Evolutionary conservation across 2,888 invertebrate genomes (phyloP).

Genomic region (Calameuta idolon): DNA sequence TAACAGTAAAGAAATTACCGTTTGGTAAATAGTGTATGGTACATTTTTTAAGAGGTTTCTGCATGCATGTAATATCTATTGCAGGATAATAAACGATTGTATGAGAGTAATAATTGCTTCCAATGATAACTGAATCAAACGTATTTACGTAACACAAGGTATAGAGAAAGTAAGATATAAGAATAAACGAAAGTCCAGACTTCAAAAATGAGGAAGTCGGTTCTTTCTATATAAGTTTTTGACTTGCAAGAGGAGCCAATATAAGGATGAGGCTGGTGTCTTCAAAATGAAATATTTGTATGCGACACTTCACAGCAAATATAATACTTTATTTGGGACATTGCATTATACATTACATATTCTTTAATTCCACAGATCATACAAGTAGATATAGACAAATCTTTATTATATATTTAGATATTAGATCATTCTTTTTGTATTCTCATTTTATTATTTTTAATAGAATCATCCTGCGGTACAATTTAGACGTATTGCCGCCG

Average conservation of each 20-base stretch:
- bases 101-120: not conserved
- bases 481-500: not conserved
- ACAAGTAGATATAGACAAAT: slow-evolving; percentile 8
- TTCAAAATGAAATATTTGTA: slow-evolving; percentile 34
- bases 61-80: too few species aligned
- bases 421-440: not conserved
- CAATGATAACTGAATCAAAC: not conserved
- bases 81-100: too few species aligned
- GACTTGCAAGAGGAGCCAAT: slow-evolving; percentile 25
- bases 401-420: slow-evolving; percentile 19
- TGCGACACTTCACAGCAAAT: slow-evolving; percentile 45
- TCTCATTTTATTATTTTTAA: not conserved
- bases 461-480: not conserved
- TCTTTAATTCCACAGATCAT: slow-evolving; percentile 26
- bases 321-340: slow-evolving; percentile 56
- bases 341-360: slow-evolving; percentile 44
- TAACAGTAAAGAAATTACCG: too few species aligned
- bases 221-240: not conserved
- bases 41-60: too few species aligned
- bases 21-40: too few species aligned
- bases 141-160: slow-evolving; percentile 58
- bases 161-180: slow-evolving; percentile 52
- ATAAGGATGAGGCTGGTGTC: slow-evolving; percentile 38
- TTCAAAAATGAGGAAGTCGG: slow-evolving; percentile 2
- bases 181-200: slow-evolving; percentile 28